Conservation (phyloP, 1,140 invertebrate species). For the Mesaphorura yosii region DNA sequence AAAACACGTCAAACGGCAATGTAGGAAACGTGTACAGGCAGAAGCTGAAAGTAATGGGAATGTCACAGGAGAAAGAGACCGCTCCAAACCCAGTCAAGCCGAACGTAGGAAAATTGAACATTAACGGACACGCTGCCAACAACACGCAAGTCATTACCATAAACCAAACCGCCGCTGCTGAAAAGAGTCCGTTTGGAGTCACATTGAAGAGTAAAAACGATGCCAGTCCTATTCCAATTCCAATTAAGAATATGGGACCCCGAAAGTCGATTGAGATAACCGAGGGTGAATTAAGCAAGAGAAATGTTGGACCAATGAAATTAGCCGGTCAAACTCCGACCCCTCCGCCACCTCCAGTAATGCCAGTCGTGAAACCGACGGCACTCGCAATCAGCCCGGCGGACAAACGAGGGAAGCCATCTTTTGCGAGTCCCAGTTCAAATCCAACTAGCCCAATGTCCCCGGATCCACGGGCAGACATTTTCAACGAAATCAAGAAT, state of each 20-base stretch:
- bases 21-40: conserved; percentile 10
- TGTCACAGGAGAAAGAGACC: no score
- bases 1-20: no score
- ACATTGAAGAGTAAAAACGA: no score
- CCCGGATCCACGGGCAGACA: conserved; percentile 18
- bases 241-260: no score
- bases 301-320: no score
- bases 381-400: background rate
- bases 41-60: conserved; percentile 15
- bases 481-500: conserved; percentile 29
- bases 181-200: background rate
- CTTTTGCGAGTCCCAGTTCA: background rate
- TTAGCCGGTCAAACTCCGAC: background rate
- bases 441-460: conserved; percentile 16
- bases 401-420: background rate
- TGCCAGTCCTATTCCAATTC: no score
- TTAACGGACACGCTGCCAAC: background rate
- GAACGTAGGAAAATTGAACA: background rate
- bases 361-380: conserved; percentile 4
- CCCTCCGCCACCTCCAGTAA: conserved; percentile 18
- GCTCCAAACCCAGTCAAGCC: background rate
- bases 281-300: no score
- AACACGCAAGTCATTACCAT: no score
- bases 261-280: no score
- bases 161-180: no score